Evolutionary conservation across 2,888 invertebrate species (phyloP).

Genomic region (Troides oblongomaculatus): DNA sequence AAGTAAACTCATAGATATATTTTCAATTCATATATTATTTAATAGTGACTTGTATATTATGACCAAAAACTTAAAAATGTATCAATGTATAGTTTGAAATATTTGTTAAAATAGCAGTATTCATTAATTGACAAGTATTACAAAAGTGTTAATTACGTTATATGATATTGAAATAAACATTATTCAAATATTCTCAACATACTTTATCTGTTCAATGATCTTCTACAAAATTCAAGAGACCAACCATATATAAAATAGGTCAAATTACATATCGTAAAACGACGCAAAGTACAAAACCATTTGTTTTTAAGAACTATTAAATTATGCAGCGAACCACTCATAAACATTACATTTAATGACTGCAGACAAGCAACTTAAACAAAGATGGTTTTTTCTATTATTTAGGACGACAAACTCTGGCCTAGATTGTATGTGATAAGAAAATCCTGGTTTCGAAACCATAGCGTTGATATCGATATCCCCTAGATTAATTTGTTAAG

Average conservation of each 20-base stretch:
- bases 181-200: too few species aligned
- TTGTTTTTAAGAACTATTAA: conserved; percentile 8
- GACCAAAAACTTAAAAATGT: too few species aligned
- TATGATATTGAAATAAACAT: too few species aligned
- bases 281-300: conserved; percentile 5
- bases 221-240: too few species aligned
- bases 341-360: conserved; percentile 10
- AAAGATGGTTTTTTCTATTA: conserved; percentile 9
- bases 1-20: neutral
- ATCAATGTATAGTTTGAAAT: too few species aligned
- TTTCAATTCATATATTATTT: too few species aligned
- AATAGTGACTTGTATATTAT: too few species aligned
- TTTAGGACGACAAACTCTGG: conserved; percentile 13
- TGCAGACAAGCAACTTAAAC: conserved; percentile 2
- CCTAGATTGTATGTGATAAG: conserved; percentile 31
- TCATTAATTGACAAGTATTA: too few species aligned
- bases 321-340: neutral
- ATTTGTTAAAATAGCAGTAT: too few species aligned
- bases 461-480: conserved; percentile 34
- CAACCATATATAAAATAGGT: conserved; percentile 1
- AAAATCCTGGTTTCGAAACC: conserved; percentile 40
- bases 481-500: conserved; percentile 34
- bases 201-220: too few species aligned
- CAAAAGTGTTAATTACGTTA: too few species aligned
- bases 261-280: conserved; percentile 1